A percentile compares a stretch with the other conserved stretches of the same genome.
Conservation (phyloP, 2,888 invertebrate genomes). For the Sepioteuthis lessoniana region DNA sequence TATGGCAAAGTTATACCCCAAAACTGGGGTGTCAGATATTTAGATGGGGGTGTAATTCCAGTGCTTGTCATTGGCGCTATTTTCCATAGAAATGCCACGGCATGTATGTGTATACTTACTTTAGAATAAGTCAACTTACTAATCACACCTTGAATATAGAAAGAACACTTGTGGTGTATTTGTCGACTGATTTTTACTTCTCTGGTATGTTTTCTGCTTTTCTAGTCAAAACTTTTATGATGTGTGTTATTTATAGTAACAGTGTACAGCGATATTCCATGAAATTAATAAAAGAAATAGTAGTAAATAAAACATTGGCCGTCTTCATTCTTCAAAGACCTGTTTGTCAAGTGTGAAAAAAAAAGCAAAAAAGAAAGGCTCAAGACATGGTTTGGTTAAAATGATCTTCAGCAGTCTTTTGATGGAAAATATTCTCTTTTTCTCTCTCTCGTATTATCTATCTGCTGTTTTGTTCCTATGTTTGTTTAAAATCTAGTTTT, state of each 20-base stretch:
- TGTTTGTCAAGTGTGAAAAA: not conserved
- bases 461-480: not conserved
- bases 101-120: not conserved
- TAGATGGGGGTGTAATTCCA: too few relatives aligned
- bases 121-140: not conserved
- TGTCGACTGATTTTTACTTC: not conserved
- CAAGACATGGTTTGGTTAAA: not conserved
- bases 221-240: not conserved
- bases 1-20: too few relatives aligned
- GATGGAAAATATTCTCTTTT: too few relatives aligned
- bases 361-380: not conserved
- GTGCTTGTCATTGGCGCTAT: too few relatives aligned
- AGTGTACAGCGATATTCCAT: not conserved
- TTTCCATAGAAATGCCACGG: too few relatives aligned
- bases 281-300: not conserved
- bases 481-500: not conserved
- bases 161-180: not conserved
- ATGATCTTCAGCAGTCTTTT: too few relatives aligned
- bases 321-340: not conserved
- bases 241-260: not conserved
- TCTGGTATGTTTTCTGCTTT: not conserved
- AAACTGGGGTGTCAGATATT: too few relatives aligned
- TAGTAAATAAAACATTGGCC: not conserved
- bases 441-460: not conserved
- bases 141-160: not conserved